These are phyloP conservation scores for Sepioteuthis lessoniana DNA, from an alignment of 2,888 invertebrate species.

Conservation along the genomic window DNA sequence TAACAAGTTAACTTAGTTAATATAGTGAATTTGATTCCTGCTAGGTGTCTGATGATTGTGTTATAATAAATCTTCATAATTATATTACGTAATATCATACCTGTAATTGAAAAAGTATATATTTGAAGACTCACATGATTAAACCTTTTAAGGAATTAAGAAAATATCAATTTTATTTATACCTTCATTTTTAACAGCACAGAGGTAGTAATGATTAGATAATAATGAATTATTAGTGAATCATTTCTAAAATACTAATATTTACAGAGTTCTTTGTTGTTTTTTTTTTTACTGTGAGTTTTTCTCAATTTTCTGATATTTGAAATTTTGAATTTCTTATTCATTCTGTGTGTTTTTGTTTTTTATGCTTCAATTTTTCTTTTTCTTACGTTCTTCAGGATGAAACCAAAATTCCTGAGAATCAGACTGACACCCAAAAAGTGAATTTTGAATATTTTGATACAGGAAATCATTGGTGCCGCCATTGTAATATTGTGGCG, in stretches of 20 bases:
- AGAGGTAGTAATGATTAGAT: too few relatives aligned
- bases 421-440: slow-evolving; percentile 49
- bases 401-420: background rate
- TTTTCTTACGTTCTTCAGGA: background rate
- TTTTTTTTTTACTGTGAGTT: background rate
- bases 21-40: too few relatives aligned
- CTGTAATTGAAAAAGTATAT: too few relatives aligned
- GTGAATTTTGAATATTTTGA: slow-evolving; percentile 69
- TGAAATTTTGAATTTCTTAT: background rate
- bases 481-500: slow-evolving; percentile 62
- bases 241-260: background rate
- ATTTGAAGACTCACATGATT: too few relatives aligned
- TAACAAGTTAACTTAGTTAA: too few relatives aligned
- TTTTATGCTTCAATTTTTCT: background rate
- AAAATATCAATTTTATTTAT: too few relatives aligned
- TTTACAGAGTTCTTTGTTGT: background rate
- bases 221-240: too few relatives aligned
- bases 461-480: slow-evolving; percentile 73
- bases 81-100: too few relatives aligned
- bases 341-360: background rate
- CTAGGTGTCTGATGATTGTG: too few relatives aligned
- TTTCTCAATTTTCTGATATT: background rate
- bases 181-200: too few relatives aligned
- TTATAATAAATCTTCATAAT: too few relatives aligned
- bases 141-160: too few relatives aligned